Evolutionary conservation across 92 coral and sea anemone genomes (phyloP), one percentile per base, ranked within the genome.

Genomic region (Meandrina meandrites): DNA sequence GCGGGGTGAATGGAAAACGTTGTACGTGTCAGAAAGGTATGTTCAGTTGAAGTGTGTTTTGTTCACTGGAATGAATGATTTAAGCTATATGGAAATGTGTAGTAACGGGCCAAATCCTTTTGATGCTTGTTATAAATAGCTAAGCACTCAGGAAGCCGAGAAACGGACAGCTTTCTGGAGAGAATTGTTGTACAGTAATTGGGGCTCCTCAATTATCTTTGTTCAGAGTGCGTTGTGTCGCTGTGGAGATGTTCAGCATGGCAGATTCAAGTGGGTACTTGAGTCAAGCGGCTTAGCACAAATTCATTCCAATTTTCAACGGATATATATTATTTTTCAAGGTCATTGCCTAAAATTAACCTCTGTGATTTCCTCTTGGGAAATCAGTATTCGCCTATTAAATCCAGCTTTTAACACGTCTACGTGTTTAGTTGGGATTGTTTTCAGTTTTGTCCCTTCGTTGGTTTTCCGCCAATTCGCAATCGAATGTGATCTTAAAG

Each of bases 21-120:
- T 50, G 87, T n/a, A 10, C 70, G 80, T 51, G 34, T 54, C 28
- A 73, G 80, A 36, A 84, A 84, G 87, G 87, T 84, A 57, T 53
- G 80, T 42, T 54, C 60, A 53, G 56, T 73, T 34, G 24, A 45
- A 45, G 70, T 6, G 15, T 47, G 22, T 11, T 8, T 37, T 31
- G 28, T 9, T 35, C 50, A 12, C 35, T 15, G 27, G 54, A 53
- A 53, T 54, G 10, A 24, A n/a, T 30, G 14, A 34, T 56, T 27
- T 2, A 35, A 30, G 19, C 22, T 30, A 32, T 51, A 5, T 37
- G 47, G 15, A 18, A 51, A 40, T 13, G 71, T 5, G 22, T 35
- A 14, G 30, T 35, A 21, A 54, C 7, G 17, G 10, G 1, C 1
- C 19, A 36, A 57, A 57, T 30, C 36, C 66, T 18, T n/a, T n/a